Evolutionary conservation across 2,888 invertebrate genomes (phyloP).

Genomic region (Phengaris arion): DNA sequence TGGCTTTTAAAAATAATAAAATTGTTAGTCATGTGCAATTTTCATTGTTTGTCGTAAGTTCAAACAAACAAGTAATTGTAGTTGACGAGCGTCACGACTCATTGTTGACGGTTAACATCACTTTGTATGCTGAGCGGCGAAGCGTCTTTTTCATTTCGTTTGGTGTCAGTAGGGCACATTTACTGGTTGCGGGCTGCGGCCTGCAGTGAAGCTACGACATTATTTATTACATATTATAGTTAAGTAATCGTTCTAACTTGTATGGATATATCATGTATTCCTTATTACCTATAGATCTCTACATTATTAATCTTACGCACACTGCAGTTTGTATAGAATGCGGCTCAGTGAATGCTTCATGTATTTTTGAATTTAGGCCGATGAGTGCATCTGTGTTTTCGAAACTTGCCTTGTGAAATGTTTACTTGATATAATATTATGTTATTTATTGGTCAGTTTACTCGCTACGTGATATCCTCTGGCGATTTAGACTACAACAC

Average conservation of each 20-base stretch:
- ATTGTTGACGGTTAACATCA: constrained; percentile 47
- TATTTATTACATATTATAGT: constrained; percentile 48
- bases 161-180: constrained; percentile 67
- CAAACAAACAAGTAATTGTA: constrained; percentile 45
- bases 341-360: constrained; percentile 33
- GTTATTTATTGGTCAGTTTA: neutral
- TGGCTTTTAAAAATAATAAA: constrained; percentile 47
- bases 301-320: constrained; percentile 11
- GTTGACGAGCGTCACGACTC: constrained; percentile 47
- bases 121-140: constrained; percentile 53
- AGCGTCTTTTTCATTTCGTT: constrained; percentile 61
- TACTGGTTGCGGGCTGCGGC: constrained; percentile 51
- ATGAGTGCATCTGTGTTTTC: constrained; percentile 30
- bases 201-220: constrained; percentile 40
- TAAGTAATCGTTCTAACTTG: constrained; percentile 47
- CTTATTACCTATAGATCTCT: neutral
- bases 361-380: constrained; percentile 54
- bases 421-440: constrained; percentile 6
- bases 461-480: neutral
- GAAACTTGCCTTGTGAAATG: constrained; percentile 21
- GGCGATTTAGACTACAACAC: neutral
- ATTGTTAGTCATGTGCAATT: constrained; percentile 43
- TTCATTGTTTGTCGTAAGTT: constrained; percentile 49
- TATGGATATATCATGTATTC: constrained; percentile 30
- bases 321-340: constrained; percentile 27